These are phyloP conservation scores for Dysidea cf. avara DNA, from an alignment of 37 sponge, comb jelly and placozoan genomes.

Conservation along the genomic window DNA sequence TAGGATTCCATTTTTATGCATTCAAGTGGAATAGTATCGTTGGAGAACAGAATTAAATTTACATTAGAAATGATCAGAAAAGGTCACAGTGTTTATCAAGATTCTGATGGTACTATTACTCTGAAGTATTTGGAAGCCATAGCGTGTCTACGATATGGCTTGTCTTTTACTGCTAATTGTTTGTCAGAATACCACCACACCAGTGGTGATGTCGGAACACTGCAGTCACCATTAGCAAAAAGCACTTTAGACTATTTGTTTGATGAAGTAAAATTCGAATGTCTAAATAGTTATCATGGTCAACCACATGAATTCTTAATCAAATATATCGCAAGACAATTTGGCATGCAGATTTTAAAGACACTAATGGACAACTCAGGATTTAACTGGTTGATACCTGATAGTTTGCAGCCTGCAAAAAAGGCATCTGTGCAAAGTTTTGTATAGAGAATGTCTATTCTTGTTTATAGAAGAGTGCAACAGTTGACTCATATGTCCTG, in stretches of 20 bases:
- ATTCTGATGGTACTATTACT: neutral
- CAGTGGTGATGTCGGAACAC: conserved; percentile 13
- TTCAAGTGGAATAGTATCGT: neutral
- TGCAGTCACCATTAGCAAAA: neutral
- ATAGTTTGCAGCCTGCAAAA: too few species aligned
- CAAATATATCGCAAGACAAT: conserved; percentile 14
- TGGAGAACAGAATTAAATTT: neutral
- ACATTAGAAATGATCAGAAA: conserved; percentile 2
- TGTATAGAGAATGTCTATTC: too few species aligned
- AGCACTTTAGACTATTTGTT: neutral
- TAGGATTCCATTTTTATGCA: conserved; percentile 53
- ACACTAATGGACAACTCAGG: neutral
- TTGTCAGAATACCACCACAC: neutral
- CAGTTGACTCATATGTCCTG: too few species aligned
- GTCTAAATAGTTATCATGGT: neutral
- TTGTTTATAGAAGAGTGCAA: too few species aligned
- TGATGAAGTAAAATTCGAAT: neutral
- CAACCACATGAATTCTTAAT: conserved; percentile 2
- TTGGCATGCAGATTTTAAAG: conserved; percentile 19
- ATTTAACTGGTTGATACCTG: too few species aligned
- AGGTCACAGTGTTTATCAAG: neutral
- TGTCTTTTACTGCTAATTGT: conserved; percentile 43
- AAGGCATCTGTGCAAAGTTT: too few species aligned
- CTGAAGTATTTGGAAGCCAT: conserved; percentile 47
- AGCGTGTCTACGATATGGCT: conserved; percentile 45